phyloP scores from a whole-genome alignment of 2,888 invertebrate species.

The Pyrrhosoma nymphula region DNA sequence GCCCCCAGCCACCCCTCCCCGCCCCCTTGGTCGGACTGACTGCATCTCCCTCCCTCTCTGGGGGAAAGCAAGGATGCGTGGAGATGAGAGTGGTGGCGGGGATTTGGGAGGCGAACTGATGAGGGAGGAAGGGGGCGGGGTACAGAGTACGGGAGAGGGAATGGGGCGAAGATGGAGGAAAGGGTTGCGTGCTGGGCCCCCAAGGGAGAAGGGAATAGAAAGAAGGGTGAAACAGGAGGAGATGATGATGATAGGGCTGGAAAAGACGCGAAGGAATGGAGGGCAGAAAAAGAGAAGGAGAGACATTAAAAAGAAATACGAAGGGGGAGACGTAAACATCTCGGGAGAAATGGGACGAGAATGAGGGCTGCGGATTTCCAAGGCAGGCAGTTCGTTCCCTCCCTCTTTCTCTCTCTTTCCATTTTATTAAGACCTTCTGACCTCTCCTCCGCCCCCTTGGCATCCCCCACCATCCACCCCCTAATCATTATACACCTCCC shows the following conservation, averaged over 20 bases:
- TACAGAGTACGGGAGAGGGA: background rate
- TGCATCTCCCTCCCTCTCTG: background rate
- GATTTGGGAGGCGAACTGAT: background rate
- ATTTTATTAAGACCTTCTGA: slow-evolving; percentile 42
- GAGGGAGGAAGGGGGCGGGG: background rate
- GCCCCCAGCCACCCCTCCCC: background rate
- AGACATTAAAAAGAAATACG: slow-evolving; percentile 41
- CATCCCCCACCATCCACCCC: background rate
- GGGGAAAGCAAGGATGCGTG: background rate
- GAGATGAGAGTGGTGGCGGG: background rate
- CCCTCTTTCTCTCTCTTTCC: background rate
- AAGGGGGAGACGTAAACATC: slow-evolving; percentile 31
- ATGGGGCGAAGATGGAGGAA: background rate
- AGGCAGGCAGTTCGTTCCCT: slow-evolving; percentile 32
- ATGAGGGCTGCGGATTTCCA: slow-evolving; percentile 30
- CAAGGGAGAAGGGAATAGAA: background rate
- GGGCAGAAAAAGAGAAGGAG: background rate
- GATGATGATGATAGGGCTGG: background rate
- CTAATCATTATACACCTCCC: background rate
- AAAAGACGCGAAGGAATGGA: background rate
- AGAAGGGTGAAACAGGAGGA: background rate
- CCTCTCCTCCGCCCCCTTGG: background rate
- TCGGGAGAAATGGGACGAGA: slow-evolving; percentile 18
- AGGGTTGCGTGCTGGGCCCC: background rate
- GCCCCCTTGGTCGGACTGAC: background rate